Conservation (phyloP, 2,797 vertebrate genomes). For the Rhabdophis nuchalis region DNA sequence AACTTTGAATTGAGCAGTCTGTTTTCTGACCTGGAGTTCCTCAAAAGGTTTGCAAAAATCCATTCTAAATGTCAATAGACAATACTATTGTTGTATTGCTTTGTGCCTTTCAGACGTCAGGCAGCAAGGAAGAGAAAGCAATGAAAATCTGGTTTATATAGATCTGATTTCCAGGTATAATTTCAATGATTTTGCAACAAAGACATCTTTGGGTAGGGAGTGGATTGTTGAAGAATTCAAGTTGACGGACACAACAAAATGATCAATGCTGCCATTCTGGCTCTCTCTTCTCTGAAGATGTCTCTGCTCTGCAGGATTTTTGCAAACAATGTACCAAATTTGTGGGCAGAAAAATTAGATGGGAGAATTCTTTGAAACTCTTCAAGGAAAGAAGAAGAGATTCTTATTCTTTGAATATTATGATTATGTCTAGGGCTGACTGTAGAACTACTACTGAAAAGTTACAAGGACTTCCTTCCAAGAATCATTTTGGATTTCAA, state of each 20-base stretch:
- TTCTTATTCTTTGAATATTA: neutral
- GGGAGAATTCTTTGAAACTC: neutral
- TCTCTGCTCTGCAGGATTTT: neutral
- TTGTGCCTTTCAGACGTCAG: neutral
- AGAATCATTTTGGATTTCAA: neutral
- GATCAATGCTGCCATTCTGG: neutral
- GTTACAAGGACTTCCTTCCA: neutral
- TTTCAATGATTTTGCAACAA: neutral
- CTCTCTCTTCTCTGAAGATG: neutral
- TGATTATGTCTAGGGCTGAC: neutral
- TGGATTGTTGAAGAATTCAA: neutral
- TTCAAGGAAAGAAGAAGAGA: neutral
- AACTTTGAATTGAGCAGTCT: neutral
- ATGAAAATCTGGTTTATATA: neutral
- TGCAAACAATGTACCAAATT: neutral
- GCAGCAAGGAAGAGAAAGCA: neutral
- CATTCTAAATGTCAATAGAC: neutral
- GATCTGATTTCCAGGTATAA: neutral
- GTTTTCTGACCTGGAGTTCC: neutral
- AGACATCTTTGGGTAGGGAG: neutral
- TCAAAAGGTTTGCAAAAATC: neutral
- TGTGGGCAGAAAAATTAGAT: neutral
- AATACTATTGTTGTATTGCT: too few relatives aligned
- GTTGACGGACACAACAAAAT: neutral
- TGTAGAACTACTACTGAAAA: neutral